Evolutionary conservation across 2,888 invertebrate species (phyloP).

Genomic region (Lepidochrysops patricia): DNA sequence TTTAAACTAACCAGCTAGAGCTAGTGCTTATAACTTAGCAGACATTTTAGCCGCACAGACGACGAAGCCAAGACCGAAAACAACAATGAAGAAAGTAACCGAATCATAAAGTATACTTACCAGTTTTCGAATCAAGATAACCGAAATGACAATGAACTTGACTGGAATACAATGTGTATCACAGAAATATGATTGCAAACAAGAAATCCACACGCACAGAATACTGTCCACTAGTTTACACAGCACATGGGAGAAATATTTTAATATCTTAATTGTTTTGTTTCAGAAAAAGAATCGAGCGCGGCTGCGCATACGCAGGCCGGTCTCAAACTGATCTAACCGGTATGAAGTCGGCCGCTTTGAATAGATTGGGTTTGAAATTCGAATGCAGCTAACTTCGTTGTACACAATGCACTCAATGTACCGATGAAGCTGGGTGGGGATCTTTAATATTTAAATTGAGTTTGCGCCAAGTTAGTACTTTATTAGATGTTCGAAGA

Average conservation of each 20-base stretch:
- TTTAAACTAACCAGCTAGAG: not conserved
- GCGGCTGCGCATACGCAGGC: slow-evolving; percentile 52
- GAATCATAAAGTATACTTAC: slow-evolving; percentile 40
- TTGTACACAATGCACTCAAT: slow-evolving; percentile 20
- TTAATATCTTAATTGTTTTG: slow-evolving; percentile 16
- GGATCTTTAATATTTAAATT: not conserved
- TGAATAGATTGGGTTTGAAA: slow-evolving; percentile 34
- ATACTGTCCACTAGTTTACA: slow-evolving; percentile 24
- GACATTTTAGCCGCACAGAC: not conserved
- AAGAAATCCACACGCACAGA: slow-evolving; percentile 47
- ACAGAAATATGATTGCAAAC: slow-evolving; percentile 36
- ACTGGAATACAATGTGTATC: slow-evolving; percentile 45
- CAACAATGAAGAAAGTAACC: slow-evolving; percentile 40
- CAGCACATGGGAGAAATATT: slow-evolving; percentile 27
- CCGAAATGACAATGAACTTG: slow-evolving; percentile 52
- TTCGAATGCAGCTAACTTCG: slow-evolving; percentile 34
- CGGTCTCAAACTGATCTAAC: slow-evolving; percentile 66
- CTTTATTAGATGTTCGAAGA: too few relatives aligned
- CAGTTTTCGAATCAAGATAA: slow-evolving; percentile 58
- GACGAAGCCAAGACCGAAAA: slow-evolving; percentile 6
- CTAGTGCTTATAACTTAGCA: not conserved
- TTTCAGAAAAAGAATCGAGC: slow-evolving; percentile 34
- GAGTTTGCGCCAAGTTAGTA: too few relatives aligned
- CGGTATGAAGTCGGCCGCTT: slow-evolving; percentile 56
- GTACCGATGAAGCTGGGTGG: not conserved